phyloP scores from a whole-genome alignment of 1,140 invertebrate genomes.

The Dinoponera quadriceps region DNA sequence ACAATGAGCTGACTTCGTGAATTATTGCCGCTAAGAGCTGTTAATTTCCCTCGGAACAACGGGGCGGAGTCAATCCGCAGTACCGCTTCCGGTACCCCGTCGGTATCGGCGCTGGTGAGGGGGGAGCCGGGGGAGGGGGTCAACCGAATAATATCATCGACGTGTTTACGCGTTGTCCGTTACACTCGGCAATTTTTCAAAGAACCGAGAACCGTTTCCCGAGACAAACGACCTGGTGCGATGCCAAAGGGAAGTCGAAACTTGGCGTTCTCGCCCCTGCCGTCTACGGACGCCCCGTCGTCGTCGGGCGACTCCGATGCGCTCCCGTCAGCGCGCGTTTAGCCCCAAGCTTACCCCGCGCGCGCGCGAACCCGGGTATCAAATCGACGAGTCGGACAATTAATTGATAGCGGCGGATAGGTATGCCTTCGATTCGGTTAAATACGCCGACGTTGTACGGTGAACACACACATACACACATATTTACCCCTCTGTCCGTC shows the following conservation, averaged over 20 bases:
- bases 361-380: constrained; percentile 26
- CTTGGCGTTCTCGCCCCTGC: neutral
- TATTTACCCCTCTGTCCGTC: no score
- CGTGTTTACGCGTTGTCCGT: constrained; percentile 52
- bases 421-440: constrained; percentile 18
- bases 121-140: no score
- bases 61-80: no score
- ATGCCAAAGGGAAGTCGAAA: constrained; percentile 54
- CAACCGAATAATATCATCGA: constrained; percentile 43
- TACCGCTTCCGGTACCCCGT: no score
- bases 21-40: no score
- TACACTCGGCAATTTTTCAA: constrained; percentile 52
- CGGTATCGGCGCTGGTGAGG: no score
- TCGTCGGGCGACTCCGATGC: no score
- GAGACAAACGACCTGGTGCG: constrained; percentile 45
- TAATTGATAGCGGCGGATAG: constrained; percentile 47
- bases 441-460: constrained; percentile 21
- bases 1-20: no score
- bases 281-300: neutral
- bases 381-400: constrained; percentile 46
- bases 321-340: constrained; percentile 8
- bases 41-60: no score
- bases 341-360: neutral
- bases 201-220: constrained; percentile 42
- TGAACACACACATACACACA: no score